These are phyloP conservation scores for Cromileptes altivelis DNA, from an alignment of 2,113 vertebrate genomes.

Conservation along the genomic window DNA sequence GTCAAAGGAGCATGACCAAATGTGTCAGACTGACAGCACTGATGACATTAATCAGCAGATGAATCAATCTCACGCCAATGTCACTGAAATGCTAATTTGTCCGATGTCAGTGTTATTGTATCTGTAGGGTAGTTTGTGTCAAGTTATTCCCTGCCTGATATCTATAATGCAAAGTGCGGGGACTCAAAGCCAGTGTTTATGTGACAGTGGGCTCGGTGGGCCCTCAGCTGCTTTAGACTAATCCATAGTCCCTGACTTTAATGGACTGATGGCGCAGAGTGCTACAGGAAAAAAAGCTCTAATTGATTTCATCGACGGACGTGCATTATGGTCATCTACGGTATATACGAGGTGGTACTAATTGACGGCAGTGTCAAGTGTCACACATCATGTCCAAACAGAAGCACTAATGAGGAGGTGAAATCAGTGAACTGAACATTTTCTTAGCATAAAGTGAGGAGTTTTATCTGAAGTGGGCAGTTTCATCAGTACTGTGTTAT, in stretches of 20 bases:
- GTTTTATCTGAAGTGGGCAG: neutral
- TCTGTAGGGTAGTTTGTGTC: slow-evolving; percentile 28
- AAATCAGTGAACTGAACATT: slow-evolving; percentile 6
- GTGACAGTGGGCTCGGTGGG: slow-evolving; percentile 41
- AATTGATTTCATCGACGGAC: slow-evolving; percentile 71
- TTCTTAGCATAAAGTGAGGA: neutral
- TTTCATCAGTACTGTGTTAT: neutral
- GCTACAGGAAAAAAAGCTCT: slow-evolving; percentile 46
- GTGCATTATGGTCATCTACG: slow-evolving; percentile 57
- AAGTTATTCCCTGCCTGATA: slow-evolving; percentile 9
- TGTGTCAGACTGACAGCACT: slow-evolving; percentile 25
- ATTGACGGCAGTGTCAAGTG: slow-evolving; percentile 54
- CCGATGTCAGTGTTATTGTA: slow-evolving; percentile 15
- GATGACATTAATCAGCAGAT: slow-evolving; percentile 46
- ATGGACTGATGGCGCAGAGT: slow-evolving; percentile 64
- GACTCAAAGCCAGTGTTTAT: slow-evolving; percentile 50
- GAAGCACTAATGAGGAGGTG: slow-evolving; percentile 43
- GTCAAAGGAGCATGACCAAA: slow-evolving; percentile 42
- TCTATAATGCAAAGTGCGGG: slow-evolving; percentile 44
- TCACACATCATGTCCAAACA: slow-evolving; percentile 31
- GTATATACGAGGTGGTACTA: slow-evolving; percentile 33
- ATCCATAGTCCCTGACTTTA: slow-evolving; percentile 74
- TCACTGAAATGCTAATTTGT: slow-evolving; percentile 51
- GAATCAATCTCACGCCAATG: slow-evolving; percentile 50
- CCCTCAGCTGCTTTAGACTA: slow-evolving; percentile 48